Percentiles rank a stretch among this genome's conserved stretches.
These are phyloP conservation scores for Ophion ventricosus DNA, from an alignment of 2,888 invertebrate species.

Conservation along the genomic window DNA sequence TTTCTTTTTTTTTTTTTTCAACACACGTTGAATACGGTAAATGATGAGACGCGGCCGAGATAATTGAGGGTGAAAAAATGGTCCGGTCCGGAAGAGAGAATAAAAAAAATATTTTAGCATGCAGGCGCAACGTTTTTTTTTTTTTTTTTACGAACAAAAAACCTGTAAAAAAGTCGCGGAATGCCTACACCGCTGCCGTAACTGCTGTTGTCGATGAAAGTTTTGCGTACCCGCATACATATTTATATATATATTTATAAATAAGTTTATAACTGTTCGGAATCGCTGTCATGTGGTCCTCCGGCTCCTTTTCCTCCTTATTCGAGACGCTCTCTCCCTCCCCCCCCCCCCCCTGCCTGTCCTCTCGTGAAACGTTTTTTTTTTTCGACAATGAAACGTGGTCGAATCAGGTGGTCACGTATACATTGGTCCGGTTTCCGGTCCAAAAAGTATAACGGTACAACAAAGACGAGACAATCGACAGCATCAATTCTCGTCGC, in stretches of 20 bases:
- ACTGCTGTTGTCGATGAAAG: constrained; percentile 48
- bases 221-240: background rate
- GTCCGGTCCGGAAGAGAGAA: constrained; percentile 27
- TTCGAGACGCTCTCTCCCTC: constrained; percentile 40
- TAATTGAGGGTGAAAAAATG: constrained; percentile 72
- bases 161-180: constrained; percentile 21
- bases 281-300: constrained; percentile 68
- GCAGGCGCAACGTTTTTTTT: constrained; percentile 55
- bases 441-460: constrained; percentile 62
- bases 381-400: constrained; percentile 51
- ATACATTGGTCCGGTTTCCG: constrained; percentile 77
- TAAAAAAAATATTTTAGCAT: constrained; percentile 35
- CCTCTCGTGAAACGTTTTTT: constrained; percentile 32
- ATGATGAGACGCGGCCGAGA: constrained; percentile 77
- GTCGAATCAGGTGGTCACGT: constrained; percentile 61
- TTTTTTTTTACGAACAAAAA: constrained; percentile 28
- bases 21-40: constrained; percentile 67
- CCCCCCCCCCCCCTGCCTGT: constrained; percentile 16
- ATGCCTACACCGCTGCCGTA: constrained; percentile 48
- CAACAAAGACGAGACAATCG: constrained; percentile 45
- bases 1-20: constrained; percentile 1
- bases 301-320: constrained; percentile 57
- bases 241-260: constrained; percentile 1
- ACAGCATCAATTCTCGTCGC: constrained; percentile 35
- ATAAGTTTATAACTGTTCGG: constrained; percentile 22